A percentile compares a stretch with the other conserved stretches of the same genome.
These are phyloP conservation scores for Cirrhinus mrigala DNA, from an alignment of 2,797 vertebrate species.

Conservation along the genomic window DNA sequence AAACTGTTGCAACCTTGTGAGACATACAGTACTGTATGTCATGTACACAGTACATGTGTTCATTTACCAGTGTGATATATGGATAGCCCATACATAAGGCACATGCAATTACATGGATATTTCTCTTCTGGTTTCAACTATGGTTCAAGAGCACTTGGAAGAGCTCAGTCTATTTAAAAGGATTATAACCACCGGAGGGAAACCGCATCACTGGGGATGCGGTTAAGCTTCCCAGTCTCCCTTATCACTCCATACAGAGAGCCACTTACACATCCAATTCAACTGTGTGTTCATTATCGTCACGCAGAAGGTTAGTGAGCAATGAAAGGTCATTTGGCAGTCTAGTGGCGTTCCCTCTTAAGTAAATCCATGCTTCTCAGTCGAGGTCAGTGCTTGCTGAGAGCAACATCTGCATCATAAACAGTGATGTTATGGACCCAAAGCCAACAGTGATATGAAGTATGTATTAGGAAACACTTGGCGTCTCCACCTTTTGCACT, in stretches of 20 bases:
- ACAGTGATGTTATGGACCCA: not conserved
- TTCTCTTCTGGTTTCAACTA: not conserved
- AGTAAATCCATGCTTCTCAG: not conserved
- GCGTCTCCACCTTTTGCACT: too few relatives aligned
- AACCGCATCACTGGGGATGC: constrained; percentile 1
- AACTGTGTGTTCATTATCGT: not conserved
- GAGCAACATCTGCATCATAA: constrained; percentile 13
- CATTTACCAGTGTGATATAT: not conserved
- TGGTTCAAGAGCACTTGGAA: not conserved
- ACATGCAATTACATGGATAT: not conserved
- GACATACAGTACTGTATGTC: not conserved
- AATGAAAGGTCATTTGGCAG: not conserved
- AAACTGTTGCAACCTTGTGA: not conserved
- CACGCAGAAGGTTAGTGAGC: constrained; percentile 1
- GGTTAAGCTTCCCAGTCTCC: not conserved
- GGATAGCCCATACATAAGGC: not conserved
- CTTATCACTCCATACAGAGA: not conserved
- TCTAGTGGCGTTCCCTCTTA: not conserved
- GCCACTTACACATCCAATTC: constrained; percentile 25
- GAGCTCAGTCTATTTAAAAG: not conserved
- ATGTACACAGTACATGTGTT: not conserved
- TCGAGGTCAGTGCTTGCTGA: not conserved
- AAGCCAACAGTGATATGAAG: not conserved
- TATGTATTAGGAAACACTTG: not conserved
- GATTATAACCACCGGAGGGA: not conserved